A percentile compares a stretch with the other conserved stretches of the same genome.
These are phyloP conservation scores for Ciconia boyciana DNA, from an alignment of 2,113 vertebrate species.

Conservation along the genomic window DNA sequence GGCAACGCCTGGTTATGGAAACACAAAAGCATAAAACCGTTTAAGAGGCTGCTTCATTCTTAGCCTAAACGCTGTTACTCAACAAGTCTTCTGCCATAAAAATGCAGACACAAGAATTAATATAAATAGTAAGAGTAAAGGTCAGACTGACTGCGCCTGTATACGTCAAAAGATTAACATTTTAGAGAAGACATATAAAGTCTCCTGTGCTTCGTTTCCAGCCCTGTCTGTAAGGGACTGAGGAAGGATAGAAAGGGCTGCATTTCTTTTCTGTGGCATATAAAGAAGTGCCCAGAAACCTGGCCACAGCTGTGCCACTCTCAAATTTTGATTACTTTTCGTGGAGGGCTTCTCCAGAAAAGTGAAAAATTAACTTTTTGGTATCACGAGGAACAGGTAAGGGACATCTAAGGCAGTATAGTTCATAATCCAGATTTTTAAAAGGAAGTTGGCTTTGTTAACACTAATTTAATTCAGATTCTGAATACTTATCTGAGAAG, in stretches of 20 bases:
- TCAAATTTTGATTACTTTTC: accelerated
- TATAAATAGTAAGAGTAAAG: background rate
- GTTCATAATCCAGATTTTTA: background rate
- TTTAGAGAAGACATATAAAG: background rate
- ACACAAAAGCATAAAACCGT: background rate
- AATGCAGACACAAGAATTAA: accelerated
- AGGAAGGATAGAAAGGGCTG: background rate
- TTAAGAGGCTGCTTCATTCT: background rate
- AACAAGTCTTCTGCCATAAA: background rate
- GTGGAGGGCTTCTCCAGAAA: background rate
- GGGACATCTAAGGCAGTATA: background rate
- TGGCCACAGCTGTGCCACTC: accelerated
- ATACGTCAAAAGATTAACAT: accelerated
- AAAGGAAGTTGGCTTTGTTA: background rate
- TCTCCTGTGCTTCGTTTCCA: accelerated
- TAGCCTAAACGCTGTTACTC: background rate
- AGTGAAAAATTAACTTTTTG: background rate
- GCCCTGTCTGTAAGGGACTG: background rate
- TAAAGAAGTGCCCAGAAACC: background rate
- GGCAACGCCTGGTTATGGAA: background rate
- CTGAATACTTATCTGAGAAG: background rate
- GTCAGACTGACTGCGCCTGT: background rate
- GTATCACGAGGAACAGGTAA: background rate
- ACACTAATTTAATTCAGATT: background rate
- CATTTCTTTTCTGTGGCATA: accelerated